Conservation (phyloP, 2,797 vertebrate genomes). For the Chaetodon trifasciatus region DNA sequence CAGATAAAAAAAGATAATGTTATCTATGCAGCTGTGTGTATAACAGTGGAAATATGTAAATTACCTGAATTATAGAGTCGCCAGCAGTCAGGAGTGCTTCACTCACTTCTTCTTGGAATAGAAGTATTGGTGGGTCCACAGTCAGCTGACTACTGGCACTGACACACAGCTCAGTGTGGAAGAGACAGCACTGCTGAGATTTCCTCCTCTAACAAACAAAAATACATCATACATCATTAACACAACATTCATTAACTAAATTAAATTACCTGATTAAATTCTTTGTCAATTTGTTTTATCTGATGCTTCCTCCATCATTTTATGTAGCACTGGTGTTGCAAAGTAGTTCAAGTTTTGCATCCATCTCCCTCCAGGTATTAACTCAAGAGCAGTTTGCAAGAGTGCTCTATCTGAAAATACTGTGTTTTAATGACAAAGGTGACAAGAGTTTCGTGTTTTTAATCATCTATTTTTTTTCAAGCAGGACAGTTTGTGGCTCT, state of each 20-base stretch:
- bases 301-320: neutral
- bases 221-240: neutral
- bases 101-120: slow-evolving; percentile 78
- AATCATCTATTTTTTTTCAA: neutral
- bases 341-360: slow-evolving; percentile 1
- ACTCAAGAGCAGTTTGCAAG: neutral
- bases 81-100: slow-evolving; percentile 70
- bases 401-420: neutral
- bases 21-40: neutral
- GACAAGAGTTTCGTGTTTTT: neutral
- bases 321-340: neutral
- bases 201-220: slow-evolving; percentile 62
- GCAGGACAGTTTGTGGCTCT: neutral
- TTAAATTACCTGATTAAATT: neutral
- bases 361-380: neutral
- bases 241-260: neutral
- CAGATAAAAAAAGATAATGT: neutral
- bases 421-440: neutral
- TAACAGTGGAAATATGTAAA: neutral
- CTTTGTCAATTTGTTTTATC: neutral
- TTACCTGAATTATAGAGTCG: slow-evolving; percentile 75
- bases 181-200: slow-evolving; percentile 63
- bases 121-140: slow-evolving; percentile 76
- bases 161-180: slow-evolving; percentile 81
- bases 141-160: slow-evolving; percentile 66